Percentiles rank a stretch among this genome's conserved stretches.
phyloP scores from a whole-genome alignment of 2,113 vertebrate species.

The Myotis lucifugus region DNA sequence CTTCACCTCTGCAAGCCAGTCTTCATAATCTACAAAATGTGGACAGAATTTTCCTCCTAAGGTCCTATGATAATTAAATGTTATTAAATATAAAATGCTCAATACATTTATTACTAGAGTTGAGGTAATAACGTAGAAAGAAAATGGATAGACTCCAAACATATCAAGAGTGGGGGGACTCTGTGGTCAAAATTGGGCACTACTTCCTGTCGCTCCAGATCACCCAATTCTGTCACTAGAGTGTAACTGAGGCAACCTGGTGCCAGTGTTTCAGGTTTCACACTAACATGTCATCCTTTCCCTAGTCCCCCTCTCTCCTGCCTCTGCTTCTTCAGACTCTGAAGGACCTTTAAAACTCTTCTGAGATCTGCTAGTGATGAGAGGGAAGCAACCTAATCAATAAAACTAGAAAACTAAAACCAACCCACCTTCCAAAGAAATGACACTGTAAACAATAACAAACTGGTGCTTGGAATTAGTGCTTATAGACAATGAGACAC shows the following conservation, averaged over 20 bases:
- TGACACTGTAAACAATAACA: not conserved
- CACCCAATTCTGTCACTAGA: not conserved
- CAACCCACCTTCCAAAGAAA: not conserved
- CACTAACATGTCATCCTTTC: not conserved
- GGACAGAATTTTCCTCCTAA: not conserved
- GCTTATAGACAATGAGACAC: not conserved
- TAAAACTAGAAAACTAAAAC: conserved; percentile 33
- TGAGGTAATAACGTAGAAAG: not conserved
- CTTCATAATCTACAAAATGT: conserved; percentile 26
- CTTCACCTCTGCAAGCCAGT: not conserved
- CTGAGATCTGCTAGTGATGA: not conserved
- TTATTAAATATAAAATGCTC: not conserved
- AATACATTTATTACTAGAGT: not conserved
- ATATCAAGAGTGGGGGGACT: not conserved
- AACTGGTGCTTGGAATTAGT: not conserved
- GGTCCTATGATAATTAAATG: not conserved
- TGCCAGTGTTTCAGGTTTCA: not conserved
- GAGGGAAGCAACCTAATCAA: not conserved
- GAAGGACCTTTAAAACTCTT: not conserved
- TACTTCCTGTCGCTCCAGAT: not conserved
- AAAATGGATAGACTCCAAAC: not conserved
- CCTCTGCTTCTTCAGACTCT: not conserved
- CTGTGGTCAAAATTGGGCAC: not conserved
- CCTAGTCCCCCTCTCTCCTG: not conserved
- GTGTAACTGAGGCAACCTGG: not conserved